phyloP scores from a whole-genome alignment of 2,113 vertebrate genomes.

The Isurus oxyrinchus region DNA sequence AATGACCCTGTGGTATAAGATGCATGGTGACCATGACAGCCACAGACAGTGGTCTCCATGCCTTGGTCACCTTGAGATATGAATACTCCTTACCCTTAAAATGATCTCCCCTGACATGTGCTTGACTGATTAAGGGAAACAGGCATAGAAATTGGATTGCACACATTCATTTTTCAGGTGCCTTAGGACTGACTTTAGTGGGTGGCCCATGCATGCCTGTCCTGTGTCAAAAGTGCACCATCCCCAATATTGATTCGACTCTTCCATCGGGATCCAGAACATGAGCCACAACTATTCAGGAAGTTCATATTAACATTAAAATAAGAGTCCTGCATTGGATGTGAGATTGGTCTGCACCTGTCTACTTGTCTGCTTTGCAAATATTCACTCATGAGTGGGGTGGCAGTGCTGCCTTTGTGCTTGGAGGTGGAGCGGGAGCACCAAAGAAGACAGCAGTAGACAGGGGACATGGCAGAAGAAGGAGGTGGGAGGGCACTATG shows the following conservation, averaged over 20 bases:
- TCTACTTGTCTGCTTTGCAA: background rate
- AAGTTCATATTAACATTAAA: background rate
- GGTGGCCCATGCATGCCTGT: background rate
- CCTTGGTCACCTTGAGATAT: no score
- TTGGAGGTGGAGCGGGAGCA: background rate
- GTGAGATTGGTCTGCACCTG: background rate
- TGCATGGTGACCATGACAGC: no score
- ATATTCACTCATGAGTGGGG: background rate
- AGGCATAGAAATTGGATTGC: background rate
- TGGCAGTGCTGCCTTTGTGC: background rate
- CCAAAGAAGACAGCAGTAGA: background rate
- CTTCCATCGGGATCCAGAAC: background rate
- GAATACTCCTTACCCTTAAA: no score
- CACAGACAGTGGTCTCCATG: no score
- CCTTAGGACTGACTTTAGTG: background rate
- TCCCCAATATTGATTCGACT: no score
- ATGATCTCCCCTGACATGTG: background rate
- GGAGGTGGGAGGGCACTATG: background rate
- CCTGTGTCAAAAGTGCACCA: background rate
- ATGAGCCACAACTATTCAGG: background rate
- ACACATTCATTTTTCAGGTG: background rate
- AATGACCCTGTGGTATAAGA: no score
- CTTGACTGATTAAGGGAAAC: background rate
- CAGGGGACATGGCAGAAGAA: background rate
- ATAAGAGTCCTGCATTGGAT: background rate